A percentile compares a stretch with the other conserved stretches of the same genome.
Conservation (phyloP, 1,140 invertebrate genomes). For the Drosophila sp. region DNA sequence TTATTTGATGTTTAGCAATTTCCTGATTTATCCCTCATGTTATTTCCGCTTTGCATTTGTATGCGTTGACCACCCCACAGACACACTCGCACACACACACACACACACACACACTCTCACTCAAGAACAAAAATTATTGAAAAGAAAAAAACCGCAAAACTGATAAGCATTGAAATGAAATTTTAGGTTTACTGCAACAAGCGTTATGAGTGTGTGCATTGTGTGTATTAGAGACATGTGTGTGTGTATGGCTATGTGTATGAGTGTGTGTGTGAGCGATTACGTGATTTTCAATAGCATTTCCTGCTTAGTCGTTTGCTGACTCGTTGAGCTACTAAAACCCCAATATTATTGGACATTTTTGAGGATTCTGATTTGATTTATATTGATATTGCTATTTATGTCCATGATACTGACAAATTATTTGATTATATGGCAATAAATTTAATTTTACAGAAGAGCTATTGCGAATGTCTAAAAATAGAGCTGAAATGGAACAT, state of each 20-base stretch:
- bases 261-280: slow-evolving; percentile 50
- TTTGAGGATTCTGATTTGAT: slow-evolving; percentile 65
- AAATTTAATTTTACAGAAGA: slow-evolving; percentile 17
- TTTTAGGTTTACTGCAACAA: slow-evolving; percentile 62
- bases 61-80: slow-evolving; percentile 62
- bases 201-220: slow-evolving; percentile 19
- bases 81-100: slow-evolving; percentile 3
- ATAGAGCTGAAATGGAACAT: neutral
- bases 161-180: slow-evolving; percentile 80
- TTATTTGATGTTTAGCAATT: slow-evolving; percentile 83
- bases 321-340: slow-evolving; percentile 45
- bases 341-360: slow-evolving; percentile 46
- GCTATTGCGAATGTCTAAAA: neutral
- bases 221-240: slow-evolving; percentile 24
- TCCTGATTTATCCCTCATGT: slow-evolving; percentile 82
- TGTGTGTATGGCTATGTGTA: slow-evolving; percentile 19
- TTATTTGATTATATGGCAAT: slow-evolving; percentile 51
- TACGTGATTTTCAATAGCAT: slow-evolving; percentile 78
- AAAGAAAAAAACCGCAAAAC: slow-evolving; percentile 62
- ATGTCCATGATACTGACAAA: slow-evolving; percentile 49
- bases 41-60: slow-evolving; percentile 81
- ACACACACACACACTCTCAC: neutral
- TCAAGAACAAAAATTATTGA: slow-evolving; percentile 33
- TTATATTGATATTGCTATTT: slow-evolving; percentile 72
- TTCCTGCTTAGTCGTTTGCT: slow-evolving; percentile 70